Evolutionary conservation across 2,888 invertebrate species (phyloP).

Genomic region (Malthinus flaveolus): DNA sequence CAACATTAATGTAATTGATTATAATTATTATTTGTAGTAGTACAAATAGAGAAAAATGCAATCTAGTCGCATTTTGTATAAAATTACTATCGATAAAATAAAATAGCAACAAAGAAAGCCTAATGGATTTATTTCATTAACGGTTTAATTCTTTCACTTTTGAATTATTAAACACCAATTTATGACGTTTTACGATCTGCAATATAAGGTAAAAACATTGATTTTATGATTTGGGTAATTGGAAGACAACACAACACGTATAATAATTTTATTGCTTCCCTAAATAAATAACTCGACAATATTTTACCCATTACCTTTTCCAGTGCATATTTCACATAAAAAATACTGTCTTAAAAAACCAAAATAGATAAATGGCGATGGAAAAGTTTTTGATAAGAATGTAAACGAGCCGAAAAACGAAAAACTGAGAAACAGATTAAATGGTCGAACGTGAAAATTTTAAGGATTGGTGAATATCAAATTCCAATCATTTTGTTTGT

Average conservation of each 20-base stretch:
- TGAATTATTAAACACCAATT: slow-evolving; percentile 15
- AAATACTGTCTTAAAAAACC: slow-evolving; percentile 7
- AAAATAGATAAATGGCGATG: slow-evolving; percentile 29
- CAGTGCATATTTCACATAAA: no score
- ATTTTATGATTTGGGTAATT: slow-evolving; percentile 14
- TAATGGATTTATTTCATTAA: slow-evolving; percentile 5
- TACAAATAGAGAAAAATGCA: no score
- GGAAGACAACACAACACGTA: neutral
- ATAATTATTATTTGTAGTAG: no score
- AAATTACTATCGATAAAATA: no score
- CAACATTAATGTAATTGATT: no score
- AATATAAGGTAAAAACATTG: slow-evolving; percentile 4
- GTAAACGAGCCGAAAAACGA: slow-evolving; percentile 29
- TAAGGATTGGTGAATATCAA: slow-evolving; percentile 49
- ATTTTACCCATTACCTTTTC: no score
- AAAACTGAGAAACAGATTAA: slow-evolving; percentile 50
- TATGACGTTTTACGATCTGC: neutral
- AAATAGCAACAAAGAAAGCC: no score
- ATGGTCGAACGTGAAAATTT: slow-evolving; percentile 50
- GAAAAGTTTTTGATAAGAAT: slow-evolving; percentile 25
- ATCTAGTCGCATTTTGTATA: no score
- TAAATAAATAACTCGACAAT: no score
- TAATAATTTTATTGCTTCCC: no score
- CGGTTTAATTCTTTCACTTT: slow-evolving; percentile 5
- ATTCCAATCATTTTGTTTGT: slow-evolving; percentile 34